phyloP scores from a whole-genome alignment of 2,888 invertebrate species.

The Tyria jacobaeae region DNA sequence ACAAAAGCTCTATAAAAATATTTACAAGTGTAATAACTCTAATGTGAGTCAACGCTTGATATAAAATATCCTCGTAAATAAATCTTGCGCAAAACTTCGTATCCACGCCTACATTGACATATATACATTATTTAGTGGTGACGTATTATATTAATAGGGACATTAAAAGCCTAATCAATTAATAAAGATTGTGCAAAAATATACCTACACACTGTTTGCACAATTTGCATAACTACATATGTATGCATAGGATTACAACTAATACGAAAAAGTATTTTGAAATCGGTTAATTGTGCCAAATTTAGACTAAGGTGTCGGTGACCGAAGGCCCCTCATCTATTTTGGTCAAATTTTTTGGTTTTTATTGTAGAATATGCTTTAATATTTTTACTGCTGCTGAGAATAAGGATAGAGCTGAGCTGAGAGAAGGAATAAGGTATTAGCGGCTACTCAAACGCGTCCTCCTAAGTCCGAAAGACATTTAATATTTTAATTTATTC shows the following conservation, averaged over 20 bases:
- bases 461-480: too few species aligned
- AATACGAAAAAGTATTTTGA: background rate
- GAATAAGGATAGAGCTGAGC: too few species aligned
- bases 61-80: background rate
- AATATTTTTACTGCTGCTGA: too few species aligned
- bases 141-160: background rate
- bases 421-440: too few species aligned
- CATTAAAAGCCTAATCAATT: background rate
- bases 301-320: background rate
- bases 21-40: background rate
- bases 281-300: background rate
- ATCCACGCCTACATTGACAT: constrained; percentile 6
- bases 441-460: too few species aligned
- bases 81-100: constrained; percentile 1
- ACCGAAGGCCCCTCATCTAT: background rate
- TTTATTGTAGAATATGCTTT: too few species aligned
- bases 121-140: background rate
- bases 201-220: background rate
- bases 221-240: background rate
- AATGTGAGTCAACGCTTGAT: background rate
- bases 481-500: too few species aligned
- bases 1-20: background rate
- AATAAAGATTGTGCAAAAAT: background rate
- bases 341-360: too few species aligned
- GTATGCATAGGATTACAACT: background rate